phyloP scores from a whole-genome alignment of 2,113 vertebrate genomes.

The human (Homo sapiens) region GRCh38 chr2:46261501-46262000 shows the following conservation, averaged over 20 bases:
- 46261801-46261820: not conserved
- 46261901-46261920: not conserved
- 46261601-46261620: not conserved
- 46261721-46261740: not conserved
- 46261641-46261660: not conserved
- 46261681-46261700: not conserved
- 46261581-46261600: not conserved
- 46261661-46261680: not conserved
- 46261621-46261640: not conserved
- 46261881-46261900: not conserved
- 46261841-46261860: not conserved
- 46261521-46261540: not conserved
- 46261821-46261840: not conserved
- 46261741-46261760: not conserved
- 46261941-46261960: not conserved
- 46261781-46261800: not conserved
- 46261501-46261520: not conserved
- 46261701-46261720: not conserved
- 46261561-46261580: not conserved
- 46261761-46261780: not conserved
- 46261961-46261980: not conserved
- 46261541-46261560: not conserved
- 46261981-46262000: not conserved
- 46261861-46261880: not conserved
- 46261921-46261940: not conserved